A percentile compares a stretch with the other conserved stretches of the same genome.
phyloP scores from a whole-genome alignment of 53 echinoderm and acorn worm species.

The Echinarachnius parma region DNA sequence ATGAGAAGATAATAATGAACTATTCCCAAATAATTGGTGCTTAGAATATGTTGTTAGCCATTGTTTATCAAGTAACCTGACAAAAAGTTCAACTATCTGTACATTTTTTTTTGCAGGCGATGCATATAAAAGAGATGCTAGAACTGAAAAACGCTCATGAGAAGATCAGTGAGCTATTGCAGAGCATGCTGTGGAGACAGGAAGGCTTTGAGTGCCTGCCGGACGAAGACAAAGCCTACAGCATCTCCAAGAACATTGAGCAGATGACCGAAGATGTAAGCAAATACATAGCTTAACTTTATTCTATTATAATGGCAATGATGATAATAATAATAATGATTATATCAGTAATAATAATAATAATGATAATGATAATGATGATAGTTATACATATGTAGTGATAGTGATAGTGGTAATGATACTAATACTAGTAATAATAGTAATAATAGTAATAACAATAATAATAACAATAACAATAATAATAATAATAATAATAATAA shows the following conservation, averaged over 20 bases:
- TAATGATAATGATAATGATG: too few species aligned
- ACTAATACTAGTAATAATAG: too few species aligned
- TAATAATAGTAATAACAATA: too few species aligned
- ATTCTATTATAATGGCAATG: not conserved
- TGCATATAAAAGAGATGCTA: constrained; percentile 64
- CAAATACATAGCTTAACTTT: too few species aligned
- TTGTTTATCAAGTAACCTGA: too few species aligned
- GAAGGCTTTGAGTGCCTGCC: constrained; percentile 56
- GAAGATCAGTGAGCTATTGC: constrained; percentile 52
- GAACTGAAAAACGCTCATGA: constrained; percentile 62
- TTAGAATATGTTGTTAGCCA: too few species aligned
- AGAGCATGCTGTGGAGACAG: constrained; percentile 54
- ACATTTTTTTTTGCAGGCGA: constrained; percentile 40
- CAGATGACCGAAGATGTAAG: constrained; percentile 68
- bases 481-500: not conserved
- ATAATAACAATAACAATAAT: not conserved
- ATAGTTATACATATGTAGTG: too few species aligned
- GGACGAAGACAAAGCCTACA: constrained; percentile 57
- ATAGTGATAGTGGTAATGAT: too few species aligned
- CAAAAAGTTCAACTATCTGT: too few species aligned
- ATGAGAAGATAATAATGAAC: constrained; percentile 52
- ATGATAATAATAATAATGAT: too few species aligned
- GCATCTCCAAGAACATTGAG: constrained; percentile 65
- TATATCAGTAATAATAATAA: too few species aligned
- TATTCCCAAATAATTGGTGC: too few species aligned